A percentile compares a stretch with the other conserved stretches of the same genome.
Evolutionary conservation across 2,888 invertebrate species (phyloP).

Genomic region (Melipona beecheii): DNA sequence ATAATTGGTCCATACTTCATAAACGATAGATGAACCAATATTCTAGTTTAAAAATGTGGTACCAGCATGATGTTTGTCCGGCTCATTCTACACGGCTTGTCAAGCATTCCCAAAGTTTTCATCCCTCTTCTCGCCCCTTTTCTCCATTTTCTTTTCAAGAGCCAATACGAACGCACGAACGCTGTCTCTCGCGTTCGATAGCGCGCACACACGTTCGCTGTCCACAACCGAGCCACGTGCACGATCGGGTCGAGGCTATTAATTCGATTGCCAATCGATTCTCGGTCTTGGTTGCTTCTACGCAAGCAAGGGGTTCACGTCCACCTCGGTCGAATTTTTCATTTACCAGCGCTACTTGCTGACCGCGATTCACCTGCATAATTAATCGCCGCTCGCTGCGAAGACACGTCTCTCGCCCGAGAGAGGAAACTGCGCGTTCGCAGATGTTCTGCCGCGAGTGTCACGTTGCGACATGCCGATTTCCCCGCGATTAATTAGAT

Average conservation of each 20-base stretch:
- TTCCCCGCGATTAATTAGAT: constrained; percentile 23
- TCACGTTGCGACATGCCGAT: constrained; percentile 13
- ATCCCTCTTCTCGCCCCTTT: constrained; percentile 3
- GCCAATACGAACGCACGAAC: not conserved
- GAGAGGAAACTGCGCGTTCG: not conserved
- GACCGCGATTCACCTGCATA: constrained; percentile 39
- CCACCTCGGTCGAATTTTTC: constrained; percentile 53
- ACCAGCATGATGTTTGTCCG: too few relatives aligned
- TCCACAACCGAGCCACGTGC: not conserved
- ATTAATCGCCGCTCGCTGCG: constrained; percentile 32
- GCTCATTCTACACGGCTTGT: too few relatives aligned
- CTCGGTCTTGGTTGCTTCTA: constrained; percentile 23
- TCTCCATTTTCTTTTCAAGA: constrained; percentile 22
- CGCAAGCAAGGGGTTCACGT: constrained; percentile 17
- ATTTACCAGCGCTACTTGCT: constrained; percentile 55
- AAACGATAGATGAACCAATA: too few relatives aligned
- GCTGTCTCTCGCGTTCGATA: constrained; percentile 41
- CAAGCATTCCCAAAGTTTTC: constrained; percentile 5
- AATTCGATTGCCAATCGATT: constrained; percentile 68
- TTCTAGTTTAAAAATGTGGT: too few relatives aligned
- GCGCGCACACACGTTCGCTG: not conserved
- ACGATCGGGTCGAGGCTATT: constrained; percentile 50
- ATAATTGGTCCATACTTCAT: too few relatives aligned
- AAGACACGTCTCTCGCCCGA: not conserved
- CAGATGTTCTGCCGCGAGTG: constrained; percentile 9